Percentiles rank a stretch among this genome's conserved stretches.
Conservation (phyloP, 1,140 invertebrate species). For the Mesaphorura yosii region DNA sequence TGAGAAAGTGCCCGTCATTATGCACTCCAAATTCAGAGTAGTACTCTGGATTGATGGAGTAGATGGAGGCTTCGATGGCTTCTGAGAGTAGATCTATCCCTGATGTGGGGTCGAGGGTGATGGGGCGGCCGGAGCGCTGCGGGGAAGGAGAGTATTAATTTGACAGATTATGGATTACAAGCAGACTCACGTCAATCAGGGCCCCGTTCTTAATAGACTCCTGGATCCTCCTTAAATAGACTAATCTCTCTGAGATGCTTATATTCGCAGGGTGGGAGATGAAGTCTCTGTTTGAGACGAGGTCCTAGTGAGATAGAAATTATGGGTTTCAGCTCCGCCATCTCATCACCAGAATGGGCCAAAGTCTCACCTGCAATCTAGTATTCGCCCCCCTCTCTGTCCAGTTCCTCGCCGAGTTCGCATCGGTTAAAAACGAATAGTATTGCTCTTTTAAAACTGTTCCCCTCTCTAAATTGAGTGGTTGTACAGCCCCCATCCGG, state of each 20-base stretch:
- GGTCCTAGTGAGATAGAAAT: background rate
- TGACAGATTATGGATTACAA: background rate
- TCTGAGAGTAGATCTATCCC: constrained; percentile 47
- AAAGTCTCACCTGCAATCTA: constrained; percentile 13
- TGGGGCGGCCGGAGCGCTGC: background rate
- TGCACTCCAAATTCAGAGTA: constrained; percentile 8
- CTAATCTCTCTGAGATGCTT: background rate
- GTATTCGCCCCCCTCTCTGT: constrained; percentile 13
- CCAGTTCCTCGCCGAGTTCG: constrained; percentile 17
- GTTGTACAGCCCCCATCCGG: constrained; percentile 14
- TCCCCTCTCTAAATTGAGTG: background rate
- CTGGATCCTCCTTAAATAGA: background rate
- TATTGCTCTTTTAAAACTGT: background rate
- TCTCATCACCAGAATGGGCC: background rate
- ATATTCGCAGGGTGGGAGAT: background rate
- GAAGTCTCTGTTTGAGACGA: background rate
- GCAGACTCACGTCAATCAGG: background rate
- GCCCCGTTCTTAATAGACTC: background rate
- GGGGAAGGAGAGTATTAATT: background rate
- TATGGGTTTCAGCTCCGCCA: background rate
- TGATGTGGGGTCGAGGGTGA: constrained; percentile 13
- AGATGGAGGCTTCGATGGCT: background rate
- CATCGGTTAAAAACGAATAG: constrained; percentile 9
- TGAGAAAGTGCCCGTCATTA: constrained; percentile 4
- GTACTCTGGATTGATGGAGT: constrained; percentile 3